phyloP scores from a whole-genome alignment of 1,140 invertebrate genomes.

The Drosophila eugracilis region DNA sequence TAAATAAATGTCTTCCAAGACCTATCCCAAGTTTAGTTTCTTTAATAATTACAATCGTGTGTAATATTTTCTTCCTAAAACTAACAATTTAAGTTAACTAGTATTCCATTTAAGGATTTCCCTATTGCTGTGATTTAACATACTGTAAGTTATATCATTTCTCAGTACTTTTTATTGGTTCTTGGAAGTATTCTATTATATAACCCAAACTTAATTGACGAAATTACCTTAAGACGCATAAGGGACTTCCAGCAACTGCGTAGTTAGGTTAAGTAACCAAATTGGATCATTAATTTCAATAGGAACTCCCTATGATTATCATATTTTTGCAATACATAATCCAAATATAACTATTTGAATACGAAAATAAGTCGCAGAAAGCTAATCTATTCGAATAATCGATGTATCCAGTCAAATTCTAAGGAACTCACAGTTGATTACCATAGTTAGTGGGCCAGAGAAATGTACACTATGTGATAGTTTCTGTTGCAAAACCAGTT shows the following conservation, averaged over 20 bases:
- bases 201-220: background rate
- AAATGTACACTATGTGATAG: background rate
- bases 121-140: background rate
- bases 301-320: conserved; percentile 10
- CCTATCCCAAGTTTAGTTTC: too few relatives aligned
- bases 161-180: background rate
- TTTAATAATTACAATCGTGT: too few relatives aligned
- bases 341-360: background rate
- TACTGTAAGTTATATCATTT: background rate
- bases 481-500: conserved; percentile 12
- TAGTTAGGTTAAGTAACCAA: conserved; percentile 1
- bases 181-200: background rate
- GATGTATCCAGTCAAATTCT: conserved; percentile 24
- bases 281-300: background rate
- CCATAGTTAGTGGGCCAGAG: conserved; percentile 14
- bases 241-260: background rate
- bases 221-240: background rate
- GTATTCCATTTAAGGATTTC: background rate
- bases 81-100: background rate
- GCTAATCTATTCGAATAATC: conserved; percentile 10
- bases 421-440: conserved; percentile 26
- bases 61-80: background rate
- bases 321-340: conserved; percentile 5
- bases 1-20: background rate
- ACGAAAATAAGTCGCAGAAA: conserved; percentile 20